These are phyloP conservation scores for Standfussiana lucernea DNA, from an alignment of 2,888 invertebrate species.

Conservation along the genomic window DNA sequence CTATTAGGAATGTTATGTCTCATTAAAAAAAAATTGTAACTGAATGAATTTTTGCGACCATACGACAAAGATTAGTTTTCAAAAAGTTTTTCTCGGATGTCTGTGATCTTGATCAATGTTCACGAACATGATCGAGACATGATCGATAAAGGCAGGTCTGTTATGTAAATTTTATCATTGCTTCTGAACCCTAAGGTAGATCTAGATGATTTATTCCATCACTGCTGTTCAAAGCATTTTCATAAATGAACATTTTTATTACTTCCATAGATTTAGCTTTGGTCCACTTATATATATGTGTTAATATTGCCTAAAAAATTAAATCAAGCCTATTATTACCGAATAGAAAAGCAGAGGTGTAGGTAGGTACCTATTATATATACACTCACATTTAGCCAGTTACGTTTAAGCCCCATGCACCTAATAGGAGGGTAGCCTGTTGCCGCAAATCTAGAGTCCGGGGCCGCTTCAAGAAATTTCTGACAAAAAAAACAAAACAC, in stretches of 20 bases:
- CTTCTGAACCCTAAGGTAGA: background rate
- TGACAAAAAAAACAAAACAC: background rate
- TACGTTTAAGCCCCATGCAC: background rate
- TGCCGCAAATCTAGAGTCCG: background rate
- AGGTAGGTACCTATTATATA: background rate
- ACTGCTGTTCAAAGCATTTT: background rate
- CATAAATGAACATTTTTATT: background rate
- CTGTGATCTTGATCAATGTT: too few relatives aligned
- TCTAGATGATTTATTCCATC: background rate
- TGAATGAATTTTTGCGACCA: background rate
- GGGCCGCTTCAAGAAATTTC: background rate
- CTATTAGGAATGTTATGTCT: constrained; percentile 8
- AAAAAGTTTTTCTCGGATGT: background rate
- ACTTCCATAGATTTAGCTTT: background rate
- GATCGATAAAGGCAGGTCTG: background rate
- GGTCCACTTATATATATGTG: too few relatives aligned
- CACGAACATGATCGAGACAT: background rate
- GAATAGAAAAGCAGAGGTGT: background rate
- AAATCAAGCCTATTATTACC: background rate
- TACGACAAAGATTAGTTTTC: background rate
- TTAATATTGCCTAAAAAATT: too few relatives aligned
- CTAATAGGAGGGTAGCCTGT: too few relatives aligned
- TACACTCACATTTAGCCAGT: background rate
- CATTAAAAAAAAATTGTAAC: background rate
- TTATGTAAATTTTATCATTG: background rate